Evolutionary conservation across 2,888 invertebrate genomes (phyloP).

Genomic region (Tenthredo mesomela): DNA sequence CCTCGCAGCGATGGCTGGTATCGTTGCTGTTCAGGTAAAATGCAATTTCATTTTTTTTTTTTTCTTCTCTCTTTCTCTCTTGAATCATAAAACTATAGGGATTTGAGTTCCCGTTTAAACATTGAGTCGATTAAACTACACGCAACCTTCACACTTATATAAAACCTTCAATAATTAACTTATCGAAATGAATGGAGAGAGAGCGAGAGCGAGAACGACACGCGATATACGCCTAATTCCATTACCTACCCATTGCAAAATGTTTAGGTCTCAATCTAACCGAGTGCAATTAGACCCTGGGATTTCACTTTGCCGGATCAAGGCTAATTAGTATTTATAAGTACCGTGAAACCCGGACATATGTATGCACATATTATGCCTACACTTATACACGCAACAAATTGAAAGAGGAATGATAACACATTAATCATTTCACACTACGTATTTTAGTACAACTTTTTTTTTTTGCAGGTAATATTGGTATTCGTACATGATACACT

Average conservation of each 20-base stretch:
- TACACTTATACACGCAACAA: not conserved
- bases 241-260: not conserved
- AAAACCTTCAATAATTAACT: slow-evolving; percentile 27
- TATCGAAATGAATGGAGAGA: not conserved
- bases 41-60: not conserved
- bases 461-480: no score
- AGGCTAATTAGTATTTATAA: slow-evolving; percentile 2
- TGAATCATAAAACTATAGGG: no score
- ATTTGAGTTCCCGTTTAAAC: not conserved
- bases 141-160: slow-evolving; percentile 13
- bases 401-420: not conserved
- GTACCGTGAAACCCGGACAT: not conserved
- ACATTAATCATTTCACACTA: not conserved
- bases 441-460: no score
- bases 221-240: not conserved
- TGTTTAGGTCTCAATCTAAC: not conserved
- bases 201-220: not conserved
- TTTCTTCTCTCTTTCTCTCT: not conserved
- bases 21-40: slow-evolving; percentile 71
- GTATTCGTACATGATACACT: not conserved
- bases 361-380: not conserved
- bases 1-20: slow-evolving; percentile 71
- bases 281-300: slow-evolving; percentile 6
- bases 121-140: not conserved
- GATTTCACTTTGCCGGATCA: slow-evolving; percentile 32